Evolutionary conservation across 2,888 invertebrate species (phyloP).

Genomic region (Nowickia ferox): DNA sequence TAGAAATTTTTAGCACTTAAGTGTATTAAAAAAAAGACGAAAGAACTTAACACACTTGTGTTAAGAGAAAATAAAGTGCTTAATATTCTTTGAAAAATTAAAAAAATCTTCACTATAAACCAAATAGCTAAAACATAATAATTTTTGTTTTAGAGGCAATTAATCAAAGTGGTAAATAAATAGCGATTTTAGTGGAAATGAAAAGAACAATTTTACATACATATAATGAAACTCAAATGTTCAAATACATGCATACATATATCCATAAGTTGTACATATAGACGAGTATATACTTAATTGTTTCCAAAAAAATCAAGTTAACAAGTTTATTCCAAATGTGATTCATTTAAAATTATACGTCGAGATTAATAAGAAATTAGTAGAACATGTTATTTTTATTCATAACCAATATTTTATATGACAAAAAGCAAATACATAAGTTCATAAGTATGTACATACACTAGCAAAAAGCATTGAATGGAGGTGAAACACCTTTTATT

Average conservation of each 20-base stretch:
- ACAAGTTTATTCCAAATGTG: background rate
- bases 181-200: background rate
- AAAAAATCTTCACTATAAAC: slow-evolving; percentile 8
- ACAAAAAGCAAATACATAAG: slow-evolving; percentile 4
- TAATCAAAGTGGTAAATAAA: slow-evolving; percentile 32
- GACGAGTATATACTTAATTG: background rate
- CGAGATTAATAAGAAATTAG: background rate
- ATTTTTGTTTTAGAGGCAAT: background rate
- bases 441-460: background rate
- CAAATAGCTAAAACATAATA: background rate
- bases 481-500: slow-evolving; percentile 60
- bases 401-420: background rate
- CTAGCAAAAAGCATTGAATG: slow-evolving; percentile 20
- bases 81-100: slow-evolving; percentile 19
- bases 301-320: background rate
- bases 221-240: background rate
- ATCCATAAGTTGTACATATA: background rate
- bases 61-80: slow-evolving; percentile 9
- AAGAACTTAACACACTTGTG: slow-evolving; percentile 32
- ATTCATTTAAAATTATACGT: slow-evolving; percentile 14
- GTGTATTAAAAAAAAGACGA: slow-evolving; percentile 53
- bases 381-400: background rate
- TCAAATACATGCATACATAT: background rate
- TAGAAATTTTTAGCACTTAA: slow-evolving; percentile 13
- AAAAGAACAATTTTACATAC: slow-evolving; percentile 4